These are phyloP conservation scores for Uloborus diversus DNA, from an alignment of 1,140 invertebrate species.

Conservation along the genomic window DNA sequence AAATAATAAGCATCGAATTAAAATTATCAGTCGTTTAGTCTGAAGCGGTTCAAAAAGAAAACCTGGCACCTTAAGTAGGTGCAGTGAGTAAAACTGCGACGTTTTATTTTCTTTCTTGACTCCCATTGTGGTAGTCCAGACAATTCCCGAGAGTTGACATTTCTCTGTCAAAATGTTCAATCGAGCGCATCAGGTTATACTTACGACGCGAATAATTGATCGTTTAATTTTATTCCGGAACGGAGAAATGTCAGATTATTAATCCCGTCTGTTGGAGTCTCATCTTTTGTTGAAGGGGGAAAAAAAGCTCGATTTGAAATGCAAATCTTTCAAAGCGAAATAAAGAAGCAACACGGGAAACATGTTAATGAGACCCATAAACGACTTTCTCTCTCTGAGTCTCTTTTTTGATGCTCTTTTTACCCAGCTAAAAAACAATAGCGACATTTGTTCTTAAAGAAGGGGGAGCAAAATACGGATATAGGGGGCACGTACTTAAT, in stretches of 20 bases:
- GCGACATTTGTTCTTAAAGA: conserved; percentile 38
- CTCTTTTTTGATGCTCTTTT: conserved; percentile 49
- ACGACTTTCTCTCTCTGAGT: conserved; percentile 13
- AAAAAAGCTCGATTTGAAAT: conserved; percentile 36
- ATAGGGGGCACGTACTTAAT: conserved; percentile 45
- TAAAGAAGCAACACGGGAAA: conserved; percentile 47
- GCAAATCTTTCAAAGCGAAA: conserved; percentile 47
- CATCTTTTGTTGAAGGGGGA: conserved; percentile 27
- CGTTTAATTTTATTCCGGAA: conserved; percentile 39
- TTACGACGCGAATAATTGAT: conserved; percentile 28
- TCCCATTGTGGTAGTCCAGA: background rate
- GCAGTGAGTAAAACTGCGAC: background rate
- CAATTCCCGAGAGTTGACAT: background rate
- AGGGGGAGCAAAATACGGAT: background rate
- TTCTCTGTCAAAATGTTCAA: background rate
- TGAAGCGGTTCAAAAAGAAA: too few species aligned
- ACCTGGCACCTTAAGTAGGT: too few species aligned
- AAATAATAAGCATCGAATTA: too few species aligned
- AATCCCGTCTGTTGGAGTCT: background rate
- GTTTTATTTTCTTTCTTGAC: conserved; percentile 6
- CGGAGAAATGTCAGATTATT: conserved; percentile 10
- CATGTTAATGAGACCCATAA: conserved; percentile 52
- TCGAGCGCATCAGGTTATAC: conserved; percentile 11
- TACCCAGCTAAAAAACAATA: conserved; percentile 43
- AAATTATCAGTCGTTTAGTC: too few species aligned